Evolutionary conservation across 1,140 invertebrate species (phyloP), one percentile per base, ranked within the genome.

Genomic region (Helicoverpa armigera): DNA sequence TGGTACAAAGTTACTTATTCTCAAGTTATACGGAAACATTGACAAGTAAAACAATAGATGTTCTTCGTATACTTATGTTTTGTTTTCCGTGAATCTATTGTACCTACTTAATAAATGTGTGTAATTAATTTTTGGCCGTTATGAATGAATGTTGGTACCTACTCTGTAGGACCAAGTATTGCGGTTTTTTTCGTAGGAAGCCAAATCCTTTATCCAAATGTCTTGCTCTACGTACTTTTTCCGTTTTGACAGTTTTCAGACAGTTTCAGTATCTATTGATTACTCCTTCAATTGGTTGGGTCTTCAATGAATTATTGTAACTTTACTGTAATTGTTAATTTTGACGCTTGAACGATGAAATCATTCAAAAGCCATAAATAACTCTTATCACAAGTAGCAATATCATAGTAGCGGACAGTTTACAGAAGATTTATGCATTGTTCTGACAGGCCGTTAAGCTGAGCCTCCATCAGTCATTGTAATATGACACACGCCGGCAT

Each of bases 381-480:
- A 14, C 23, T 31, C 50, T 50, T 70, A 70, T 70, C 67, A 70
- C 35, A 58, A 61, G 29, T 43, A 75, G 9, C n/a, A 75, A 60
- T 50, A 56, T 61, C 73, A 48, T 14, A 75, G 56, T 58, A 48
- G 43, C 18, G 11, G 56, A 75, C 56, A 35, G 61, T 14, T 0
- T 63, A 50, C 18, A 31, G 29, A 67, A 76, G 18, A 50, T 65
- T 77, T 77, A 77, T 65, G 43, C 11, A 77, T 77, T 53, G 61
- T 77, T 51, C 48, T 61, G 61, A 51, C 73, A 67, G 51, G 11
- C 56, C 48, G 13, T 76, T 76, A 65, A 77, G 18, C 65, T 35
- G 18, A 65, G 29, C 75, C 75, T 77, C 61, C 61, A 77, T 67
- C 75, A 77, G 35, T 77, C 75, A 77, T 56, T 67, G 61, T 77